phyloP scores from a whole-genome alignment of 2,888 invertebrate species.

The Nineta flava region DNA sequence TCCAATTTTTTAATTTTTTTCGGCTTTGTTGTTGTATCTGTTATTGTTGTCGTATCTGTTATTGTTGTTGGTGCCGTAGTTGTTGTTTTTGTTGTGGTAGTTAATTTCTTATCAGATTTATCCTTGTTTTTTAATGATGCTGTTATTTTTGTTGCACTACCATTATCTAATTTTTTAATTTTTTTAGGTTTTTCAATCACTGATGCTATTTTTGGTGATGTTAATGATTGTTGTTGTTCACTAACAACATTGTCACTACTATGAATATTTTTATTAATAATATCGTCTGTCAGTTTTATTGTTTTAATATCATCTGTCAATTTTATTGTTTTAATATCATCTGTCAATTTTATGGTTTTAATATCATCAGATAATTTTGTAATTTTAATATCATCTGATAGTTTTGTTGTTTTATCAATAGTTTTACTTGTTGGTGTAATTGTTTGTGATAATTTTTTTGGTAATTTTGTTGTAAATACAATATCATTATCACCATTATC shows the following conservation, averaged over 20 bases:
- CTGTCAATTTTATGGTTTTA: not conserved
- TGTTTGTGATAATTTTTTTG: slow-evolving; percentile 17
- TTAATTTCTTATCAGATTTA: not conserved
- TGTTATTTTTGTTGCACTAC: not conserved
- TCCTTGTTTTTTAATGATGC: not conserved
- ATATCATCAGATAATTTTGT: not conserved
- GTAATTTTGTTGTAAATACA: slow-evolving; percentile 38
- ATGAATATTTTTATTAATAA: too few relatives aligned
- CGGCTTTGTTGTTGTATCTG: not conserved
- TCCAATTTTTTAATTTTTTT: not conserved
- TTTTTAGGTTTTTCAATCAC: slow-evolving; percentile 7
- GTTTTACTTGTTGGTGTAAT: not conserved
- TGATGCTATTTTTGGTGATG: not conserved
- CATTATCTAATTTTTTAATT: slow-evolving; percentile 4
- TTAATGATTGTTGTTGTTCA: not conserved
- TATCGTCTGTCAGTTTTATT: too few relatives aligned
- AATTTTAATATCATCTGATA: not conserved
- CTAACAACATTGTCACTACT: not conserved
- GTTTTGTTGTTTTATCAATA: not conserved
- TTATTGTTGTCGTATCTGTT: not conserved
- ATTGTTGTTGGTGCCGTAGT: not conserved
- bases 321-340: not conserved
- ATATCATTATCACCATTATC: slow-evolving; percentile 44
- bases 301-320: not conserved
- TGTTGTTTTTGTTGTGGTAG: not conserved